Evolutionary conservation across 2,888 invertebrate genomes (phyloP).

Genomic region (Leptinotarsa juncta): DNA sequence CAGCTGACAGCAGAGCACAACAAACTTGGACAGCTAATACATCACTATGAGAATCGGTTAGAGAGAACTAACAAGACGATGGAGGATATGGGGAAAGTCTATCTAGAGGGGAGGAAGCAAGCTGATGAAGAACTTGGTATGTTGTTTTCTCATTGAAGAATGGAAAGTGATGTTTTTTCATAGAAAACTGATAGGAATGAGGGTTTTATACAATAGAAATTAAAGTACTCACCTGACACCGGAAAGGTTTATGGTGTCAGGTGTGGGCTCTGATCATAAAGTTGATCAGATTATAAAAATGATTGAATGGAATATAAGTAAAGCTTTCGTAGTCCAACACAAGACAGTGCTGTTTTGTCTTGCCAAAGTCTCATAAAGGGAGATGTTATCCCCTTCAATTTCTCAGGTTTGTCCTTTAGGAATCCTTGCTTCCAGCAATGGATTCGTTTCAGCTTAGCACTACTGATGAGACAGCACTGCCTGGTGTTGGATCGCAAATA

Average conservation of each 20-base stretch:
- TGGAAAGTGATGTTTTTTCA: neutral
- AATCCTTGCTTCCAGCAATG: no score
- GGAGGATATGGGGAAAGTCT: conserved; percentile 42
- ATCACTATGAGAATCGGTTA: conserved; percentile 67
- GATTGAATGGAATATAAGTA: no score
- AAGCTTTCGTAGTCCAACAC: no score
- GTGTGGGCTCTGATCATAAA: neutral
- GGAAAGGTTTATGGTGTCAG: neutral
- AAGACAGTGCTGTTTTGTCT: no score
- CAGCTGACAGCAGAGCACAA: conserved; percentile 67
- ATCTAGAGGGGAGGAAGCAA: conserved; percentile 32
- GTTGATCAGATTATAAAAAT: neutral
- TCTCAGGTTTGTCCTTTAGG: no score
- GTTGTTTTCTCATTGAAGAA: neutral
- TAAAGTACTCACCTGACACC: neutral
- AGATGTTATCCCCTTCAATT: no score
- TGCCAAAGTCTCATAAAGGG: no score
- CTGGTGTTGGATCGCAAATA: no score
- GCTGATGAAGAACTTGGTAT: conserved; percentile 31
- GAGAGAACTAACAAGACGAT: conserved; percentile 64
- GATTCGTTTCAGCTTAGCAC: no score
- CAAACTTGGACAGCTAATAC: conserved; percentile 66
- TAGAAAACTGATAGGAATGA: no score
- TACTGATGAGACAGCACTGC: no score
- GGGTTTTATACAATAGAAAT: neutral